These are phyloP conservation scores for Nerophis ophidion DNA, from an alignment of 2,113 vertebrate species.

Conservation along the genomic window DNA sequence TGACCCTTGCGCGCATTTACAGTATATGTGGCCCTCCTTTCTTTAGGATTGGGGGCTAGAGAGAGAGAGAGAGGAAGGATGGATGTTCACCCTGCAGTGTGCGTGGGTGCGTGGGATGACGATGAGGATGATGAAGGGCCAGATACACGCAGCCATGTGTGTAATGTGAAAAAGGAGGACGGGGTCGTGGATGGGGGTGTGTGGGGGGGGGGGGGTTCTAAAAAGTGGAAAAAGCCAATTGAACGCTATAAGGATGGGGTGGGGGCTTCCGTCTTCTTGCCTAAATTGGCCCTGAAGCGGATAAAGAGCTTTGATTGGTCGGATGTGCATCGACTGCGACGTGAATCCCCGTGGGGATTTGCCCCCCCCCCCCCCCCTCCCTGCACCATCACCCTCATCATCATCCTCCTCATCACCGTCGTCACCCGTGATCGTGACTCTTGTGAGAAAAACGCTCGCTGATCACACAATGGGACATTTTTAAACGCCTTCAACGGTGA, in stretches of 20 bases:
- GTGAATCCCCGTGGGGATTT: constrained; percentile 48
- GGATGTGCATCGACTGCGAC: constrained; percentile 36
- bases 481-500: no score
- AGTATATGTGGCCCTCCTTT: no score
- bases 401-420: neutral
- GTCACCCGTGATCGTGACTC: no score
- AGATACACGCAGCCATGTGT: constrained; percentile 77
- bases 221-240: neutral
- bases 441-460: constrained; percentile 46
- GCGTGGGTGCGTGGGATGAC: neutral
- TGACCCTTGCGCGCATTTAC: no score
- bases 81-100: neutral
- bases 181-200: constrained; percentile 23
- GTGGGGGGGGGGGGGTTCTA: neutral
- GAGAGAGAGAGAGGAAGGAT: neutral
- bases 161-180: constrained; percentile 85
- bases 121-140: constrained; percentile 31
- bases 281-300: neutral
- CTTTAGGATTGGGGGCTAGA: no score
- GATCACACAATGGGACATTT: no score
- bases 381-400: constrained; percentile 41
- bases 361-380: constrained; percentile 42
- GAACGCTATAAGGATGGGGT: no score
- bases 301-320: constrained; percentile 44
- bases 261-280: neutral